phyloP scores from a whole-genome alignment of 2,888 invertebrate species.

The Megaustenia siamemsis region DNA sequence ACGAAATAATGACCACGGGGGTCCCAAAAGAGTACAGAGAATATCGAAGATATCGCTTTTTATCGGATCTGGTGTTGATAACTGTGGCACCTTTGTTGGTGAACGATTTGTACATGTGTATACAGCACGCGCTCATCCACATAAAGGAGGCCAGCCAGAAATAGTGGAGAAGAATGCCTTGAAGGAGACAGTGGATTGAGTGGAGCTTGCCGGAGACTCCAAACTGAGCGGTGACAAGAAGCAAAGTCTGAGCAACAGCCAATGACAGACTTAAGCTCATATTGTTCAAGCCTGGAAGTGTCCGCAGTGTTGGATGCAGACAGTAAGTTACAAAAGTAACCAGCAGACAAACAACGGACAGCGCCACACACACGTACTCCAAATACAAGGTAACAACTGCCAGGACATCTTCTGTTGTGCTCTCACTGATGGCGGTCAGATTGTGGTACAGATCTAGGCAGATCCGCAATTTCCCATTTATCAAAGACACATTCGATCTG shows the following conservation, averaged over 20 bases:
- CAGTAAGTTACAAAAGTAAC: constrained; percentile 57
- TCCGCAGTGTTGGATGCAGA: constrained; percentile 54
- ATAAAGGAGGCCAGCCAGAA: constrained; percentile 59
- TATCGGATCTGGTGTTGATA: constrained; percentile 37
- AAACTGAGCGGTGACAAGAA: constrained; percentile 35
- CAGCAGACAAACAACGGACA: constrained; percentile 57
- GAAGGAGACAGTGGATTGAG: constrained; percentile 9
- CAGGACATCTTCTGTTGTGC: background rate
- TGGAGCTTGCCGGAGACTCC: background rate
- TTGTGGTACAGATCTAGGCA: constrained; percentile 21
- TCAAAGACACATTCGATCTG: background rate
- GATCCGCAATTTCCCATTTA: background rate
- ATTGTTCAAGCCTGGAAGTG: constrained; percentile 60
- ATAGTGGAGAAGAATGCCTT: constrained; percentile 51
- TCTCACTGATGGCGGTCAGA: background rate
- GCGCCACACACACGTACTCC: constrained; percentile 40
- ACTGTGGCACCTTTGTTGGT: constrained; percentile 34
- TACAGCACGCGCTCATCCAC: constrained; percentile 61
- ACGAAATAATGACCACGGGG: constrained; percentile 52
- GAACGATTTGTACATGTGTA: constrained; percentile 61
- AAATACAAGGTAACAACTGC: constrained; percentile 1
- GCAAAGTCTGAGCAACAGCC: constrained; percentile 52
- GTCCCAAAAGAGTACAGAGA: constrained; percentile 56
- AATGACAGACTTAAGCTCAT: constrained; percentile 57
- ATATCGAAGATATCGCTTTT: constrained; percentile 51